Evolutionary conservation across 1,140 invertebrate species (phyloP), one percentile per base, ranked within the genome.

Genomic region (Zaprionus kolodkinae): DNA sequence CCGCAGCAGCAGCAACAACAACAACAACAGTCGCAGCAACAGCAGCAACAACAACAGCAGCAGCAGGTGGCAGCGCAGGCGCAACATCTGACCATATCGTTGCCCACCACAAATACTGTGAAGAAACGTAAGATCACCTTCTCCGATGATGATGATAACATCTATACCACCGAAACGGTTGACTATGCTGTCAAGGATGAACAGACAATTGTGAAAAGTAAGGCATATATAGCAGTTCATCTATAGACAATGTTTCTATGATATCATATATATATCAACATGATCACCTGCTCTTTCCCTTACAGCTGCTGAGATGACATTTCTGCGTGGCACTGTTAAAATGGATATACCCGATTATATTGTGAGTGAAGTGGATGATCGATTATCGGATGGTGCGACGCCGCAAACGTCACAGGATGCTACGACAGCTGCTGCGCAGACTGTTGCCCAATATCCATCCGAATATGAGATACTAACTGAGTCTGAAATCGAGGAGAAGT

Each of bases 321-420:
- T 92, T 64, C 62, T 92, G 56, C 87, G 91, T 9, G 82, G 82
- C 27, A 60, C 91, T 38, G 89, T 92, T 5, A 92, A 92, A 78
- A 92, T 92, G 91, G 91, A 92, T 66, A 92, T 92, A 74, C 91
- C 91, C 48, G 90, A 91, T 48, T 92, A 92, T 65, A 92, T 92
- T 40, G 91, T 92, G 3, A 82, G 87, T 7, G 91, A 92, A 40
- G 91, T 92, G 12, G 89, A 92, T 15, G 91, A 92, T 72, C 91
- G 88, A 0, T 36, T 92, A 27, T 80, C 84, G 56, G 91, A 92
- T 21, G 86, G 78, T 0, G 81, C 86, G 40, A 87, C 91, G 52
- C 91, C 90, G 6, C 90, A 91, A 62, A 91, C 84, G 27, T 87
- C 91, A 17, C 91, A 92, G 76, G 89, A 92, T 66, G 81, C 83